These are phyloP conservation scores for Oreochromis spilurus DNA, from an alignment of 2,113 vertebrate genomes.

Conservation along the genomic window DNA sequence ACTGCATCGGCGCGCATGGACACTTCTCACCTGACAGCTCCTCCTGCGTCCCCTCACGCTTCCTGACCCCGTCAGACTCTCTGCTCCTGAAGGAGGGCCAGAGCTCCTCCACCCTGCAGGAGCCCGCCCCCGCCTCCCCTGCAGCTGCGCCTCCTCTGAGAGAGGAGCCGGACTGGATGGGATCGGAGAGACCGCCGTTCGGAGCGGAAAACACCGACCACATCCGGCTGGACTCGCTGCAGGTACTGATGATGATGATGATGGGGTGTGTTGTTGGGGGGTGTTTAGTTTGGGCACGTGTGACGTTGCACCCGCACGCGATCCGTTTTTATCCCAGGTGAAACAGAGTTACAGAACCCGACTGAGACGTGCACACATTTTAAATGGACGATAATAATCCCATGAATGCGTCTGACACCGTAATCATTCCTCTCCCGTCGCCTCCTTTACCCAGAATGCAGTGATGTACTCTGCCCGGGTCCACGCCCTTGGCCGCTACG, in stretches of 20 bases:
- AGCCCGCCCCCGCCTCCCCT: constrained; percentile 65
- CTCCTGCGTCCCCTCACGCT: constrained; percentile 84
- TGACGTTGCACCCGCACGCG: neutral
- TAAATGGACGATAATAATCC: neutral
- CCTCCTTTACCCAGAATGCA: constrained; percentile 73
- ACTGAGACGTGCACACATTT: neutral
- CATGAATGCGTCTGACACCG: neutral
- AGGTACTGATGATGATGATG: constrained; percentile 66
- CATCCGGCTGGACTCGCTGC: constrained; percentile 77
- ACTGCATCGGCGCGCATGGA: constrained; percentile 84
- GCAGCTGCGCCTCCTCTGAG: constrained; percentile 57
- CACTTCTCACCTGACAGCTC: constrained; percentile 76
- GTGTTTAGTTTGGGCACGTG: neutral
- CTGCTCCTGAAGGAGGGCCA: constrained; percentile 82
- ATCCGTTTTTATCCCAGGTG: neutral
- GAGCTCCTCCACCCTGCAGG: constrained; percentile 68
- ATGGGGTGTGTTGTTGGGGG: neutral
- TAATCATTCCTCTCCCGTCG: neutral
- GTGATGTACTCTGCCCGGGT: constrained; percentile 79
- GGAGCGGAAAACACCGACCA: constrained; percentile 75
- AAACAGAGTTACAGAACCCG: neutral
- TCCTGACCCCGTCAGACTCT: constrained; percentile 84
- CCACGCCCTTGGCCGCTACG: constrained; percentile 84
- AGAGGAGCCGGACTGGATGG: constrained; percentile 32
- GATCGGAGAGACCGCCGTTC: constrained; percentile 68